Percentiles rank a stretch among this genome's conserved stretches.
Evolutionary conservation across 2,888 invertebrate genomes (phyloP).

Genomic region (Polymixis flavicincta): DNA sequence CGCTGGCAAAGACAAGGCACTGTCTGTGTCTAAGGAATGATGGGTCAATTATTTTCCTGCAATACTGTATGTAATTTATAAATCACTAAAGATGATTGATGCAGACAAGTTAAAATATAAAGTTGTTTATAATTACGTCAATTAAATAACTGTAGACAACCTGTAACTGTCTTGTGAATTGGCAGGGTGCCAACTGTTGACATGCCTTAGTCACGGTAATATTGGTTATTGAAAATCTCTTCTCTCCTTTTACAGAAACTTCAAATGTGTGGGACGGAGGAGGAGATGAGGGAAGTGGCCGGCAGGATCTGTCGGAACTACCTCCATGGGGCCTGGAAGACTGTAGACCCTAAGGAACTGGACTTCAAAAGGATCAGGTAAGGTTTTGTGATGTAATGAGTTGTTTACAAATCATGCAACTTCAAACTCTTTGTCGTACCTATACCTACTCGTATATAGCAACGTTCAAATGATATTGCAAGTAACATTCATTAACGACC

Average conservation of each 20-base stretch:
- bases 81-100: slow-evolving; percentile 20
- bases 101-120: slow-evolving; percentile 32
- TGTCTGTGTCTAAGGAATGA: too few relatives aligned
- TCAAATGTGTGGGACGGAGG: slow-evolving; percentile 92
- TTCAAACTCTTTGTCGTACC: too few relatives aligned
- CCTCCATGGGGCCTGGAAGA: slow-evolving; percentile 97
- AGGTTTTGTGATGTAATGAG: slow-evolving; percentile 61
- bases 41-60: too few relatives aligned
- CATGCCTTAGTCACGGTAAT: neutral
- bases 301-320: slow-evolving; percentile 97
- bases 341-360: slow-evolving; percentile 94
- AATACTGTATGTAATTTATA: neutral
- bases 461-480: too few relatives aligned
- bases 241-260: slow-evolving; percentile 78
- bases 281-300: slow-evolving; percentile 95
- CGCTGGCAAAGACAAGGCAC: too few relatives aligned
- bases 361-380: slow-evolving; percentile 96
- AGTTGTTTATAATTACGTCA: slow-evolving; percentile 6
- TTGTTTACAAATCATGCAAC: too few relatives aligned
- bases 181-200: slow-evolving; percentile 11
- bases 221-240: neutral
- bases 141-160: neutral
- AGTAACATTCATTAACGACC: too few relatives aligned
- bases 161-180: slow-evolving; percentile 29
- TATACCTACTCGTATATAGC: too few relatives aligned